Evolutionary conservation across 2,113 vertebrate species (phyloP).

Genomic region (Dicaeum eximium): DNA sequence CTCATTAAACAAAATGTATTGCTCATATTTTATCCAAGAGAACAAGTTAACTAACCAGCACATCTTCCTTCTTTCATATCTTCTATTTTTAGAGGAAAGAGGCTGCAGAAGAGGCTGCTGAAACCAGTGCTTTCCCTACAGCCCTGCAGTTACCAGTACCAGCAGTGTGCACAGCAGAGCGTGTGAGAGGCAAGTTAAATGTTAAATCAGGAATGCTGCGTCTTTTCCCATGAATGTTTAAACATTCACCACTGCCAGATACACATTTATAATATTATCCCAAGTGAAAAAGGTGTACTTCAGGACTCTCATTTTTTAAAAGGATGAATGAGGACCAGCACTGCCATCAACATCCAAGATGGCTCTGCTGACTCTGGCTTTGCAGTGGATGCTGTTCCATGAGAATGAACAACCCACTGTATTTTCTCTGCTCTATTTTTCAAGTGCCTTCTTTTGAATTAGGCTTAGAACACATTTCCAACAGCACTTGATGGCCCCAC

Average conservation of each 20-base stretch:
- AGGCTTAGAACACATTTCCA: neutral
- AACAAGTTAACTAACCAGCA: conserved; percentile 15
- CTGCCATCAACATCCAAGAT: neutral
- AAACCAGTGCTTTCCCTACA: neutral
- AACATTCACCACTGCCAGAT: neutral
- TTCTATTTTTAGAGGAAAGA: neutral
- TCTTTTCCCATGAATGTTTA: neutral
- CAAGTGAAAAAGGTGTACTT: neutral
- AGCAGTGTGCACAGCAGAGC: neutral
- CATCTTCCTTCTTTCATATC: neutral
- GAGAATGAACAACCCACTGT: neutral
- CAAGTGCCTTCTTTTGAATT: neutral
- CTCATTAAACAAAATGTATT: conserved; percentile 11
- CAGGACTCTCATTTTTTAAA: neutral
- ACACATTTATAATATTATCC: neutral
- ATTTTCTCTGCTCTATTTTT: neutral
- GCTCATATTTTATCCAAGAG: neutral
- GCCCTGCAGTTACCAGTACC: neutral
- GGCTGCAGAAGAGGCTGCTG: neutral
- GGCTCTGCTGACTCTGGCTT: neutral
- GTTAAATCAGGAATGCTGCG: neutral
- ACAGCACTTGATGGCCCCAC: neutral
- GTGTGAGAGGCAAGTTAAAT: neutral
- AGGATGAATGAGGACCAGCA: neutral
- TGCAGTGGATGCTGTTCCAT: neutral